Evolutionary conservation across 1,140 invertebrate species (phyloP), one percentile per base, ranked within the genome.

Genomic region (Branchinecta lynchi): DNA sequence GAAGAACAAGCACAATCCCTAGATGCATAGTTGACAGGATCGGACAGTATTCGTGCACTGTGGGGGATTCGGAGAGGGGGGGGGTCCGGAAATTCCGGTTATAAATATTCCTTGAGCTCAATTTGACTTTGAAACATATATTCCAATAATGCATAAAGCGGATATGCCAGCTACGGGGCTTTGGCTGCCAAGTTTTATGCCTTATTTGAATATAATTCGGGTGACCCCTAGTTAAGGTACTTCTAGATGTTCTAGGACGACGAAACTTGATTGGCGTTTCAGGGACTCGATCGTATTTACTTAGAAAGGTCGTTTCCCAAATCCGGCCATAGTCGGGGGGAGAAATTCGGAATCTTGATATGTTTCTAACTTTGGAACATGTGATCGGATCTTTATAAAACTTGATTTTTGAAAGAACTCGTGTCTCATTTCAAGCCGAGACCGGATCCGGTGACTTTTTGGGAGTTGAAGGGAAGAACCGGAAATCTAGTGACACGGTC

Each of bases 311-410:
- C 43, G 9, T 44, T n/a, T 43, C 43, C 43, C 46, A 10, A 67
- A 69, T 69, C 66, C n/a, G 46, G n/a, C 46, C 46, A n/a, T 51
- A 9, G 9, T 9, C 9, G 46, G 46, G 46, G 46, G 46, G 46
- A 51, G n/a, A 51, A 51, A 51, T 51, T 51, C 9, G 46, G n/a
- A 51, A 51, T 9, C 9, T n/a, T 51, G 46, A 51, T 9, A n/a
- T 51, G n/a, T 51, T 51, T 51, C n/a, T 51, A 51, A 51, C 46
- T 51, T 51, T 9, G n/a, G 46, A 51, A 51, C 46, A 51, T 9
- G 9, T 51, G 46, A 9, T n/a, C 46, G n/a, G 46, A 51, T 51
- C 46, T 51, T 51, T 9, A 51, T 51, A n/a, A 51, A 9, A 51
- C 9, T 51, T 51, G 46, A 51, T 51, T 9, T 51, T 51, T 51